phyloP scores from a whole-genome alignment of 2,113 vertebrate species.

The Taurulus bubalis region DNA sequence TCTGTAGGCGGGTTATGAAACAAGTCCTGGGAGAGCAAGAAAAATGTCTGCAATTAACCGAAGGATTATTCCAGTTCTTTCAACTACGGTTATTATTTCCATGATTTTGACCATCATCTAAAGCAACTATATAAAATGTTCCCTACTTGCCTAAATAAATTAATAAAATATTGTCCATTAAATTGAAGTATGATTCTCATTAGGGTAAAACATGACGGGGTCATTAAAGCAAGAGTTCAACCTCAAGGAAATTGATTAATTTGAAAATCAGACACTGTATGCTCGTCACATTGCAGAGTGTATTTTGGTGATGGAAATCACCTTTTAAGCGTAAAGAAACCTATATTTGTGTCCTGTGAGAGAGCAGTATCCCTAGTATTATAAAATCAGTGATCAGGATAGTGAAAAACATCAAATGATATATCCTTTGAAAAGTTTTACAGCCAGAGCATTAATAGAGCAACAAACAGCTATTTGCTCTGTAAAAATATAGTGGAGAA shows the following conservation, averaged over 20 bases:
- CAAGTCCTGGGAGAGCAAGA: constrained; percentile 20
- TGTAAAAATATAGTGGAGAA: too few relatives aligned
- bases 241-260: neutral
- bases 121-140: neutral
- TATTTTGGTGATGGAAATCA: neutral
- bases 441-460: too few relatives aligned
- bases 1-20: constrained; percentile 66
- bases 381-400: neutral
- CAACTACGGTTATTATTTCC: neutral
- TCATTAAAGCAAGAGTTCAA: neutral
- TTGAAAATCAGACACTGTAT: neutral
- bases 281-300: neutral
- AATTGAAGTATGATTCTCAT: neutral
- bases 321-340: neutral
- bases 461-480: too few relatives aligned
- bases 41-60: neutral
- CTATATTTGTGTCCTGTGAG: neutral
- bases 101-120: neutral
- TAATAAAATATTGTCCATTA: too few relatives aligned
- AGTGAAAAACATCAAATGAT: neutral
- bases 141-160: too few relatives aligned
- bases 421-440: neutral
- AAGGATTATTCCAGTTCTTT: neutral
- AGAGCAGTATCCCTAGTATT: neutral
- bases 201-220: neutral